Base-by-base conservation (phyloP, 2,797 vertebrate species). In the Sarcoramphus papa region DNA sequence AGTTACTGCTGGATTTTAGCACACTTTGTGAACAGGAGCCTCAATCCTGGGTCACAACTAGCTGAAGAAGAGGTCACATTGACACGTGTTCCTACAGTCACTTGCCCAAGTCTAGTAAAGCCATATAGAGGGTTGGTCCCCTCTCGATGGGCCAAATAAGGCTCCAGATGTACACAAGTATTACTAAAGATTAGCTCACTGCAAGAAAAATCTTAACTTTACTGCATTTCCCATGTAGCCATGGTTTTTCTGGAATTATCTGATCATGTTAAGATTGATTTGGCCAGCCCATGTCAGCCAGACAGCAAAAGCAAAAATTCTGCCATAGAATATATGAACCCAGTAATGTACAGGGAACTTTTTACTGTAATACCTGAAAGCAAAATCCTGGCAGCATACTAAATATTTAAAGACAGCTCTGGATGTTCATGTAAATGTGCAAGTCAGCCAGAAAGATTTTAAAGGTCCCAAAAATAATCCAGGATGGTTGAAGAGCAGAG, bases 21-120 rank as follows among this genome's bases (percentile, higher is more conserved):
- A 63, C 35, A 53, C 14, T 33, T 53, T 40, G 25, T 27, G 22
- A 60, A 59, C 18, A 16, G 30, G 6, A 73, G 14, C 47, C 67
- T 78, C 60, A 31, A 33, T 33, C 47, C 16, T 43, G 31, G 14
- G 41, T 30, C 31, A 43, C 19, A 24, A 31, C 6, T 28, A 65
- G 40, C 30, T 35, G 10, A 53, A 47, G 35, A 75, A 69, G 50
- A 21, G 14, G 13, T 60, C 30, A 35, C 20, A 23, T 35, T 33
- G 41, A 33, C 45, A 31, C 0, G 0, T 45, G 27, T 35, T 73
- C 2, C 0, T 53, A 31, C 31, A n/a, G 40, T 31, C 33, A 40
- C 12, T 72, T 79, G 51, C 7, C n/a, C 21, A 73, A 40, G n/a
- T 12, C 23, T 53, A 51, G 14, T 56, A 50, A 37, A 75, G 63